These are phyloP conservation scores for Setipinna tenuifilis DNA, from an alignment of 2,797 vertebrate species.

Conservation along the genomic window DNA sequence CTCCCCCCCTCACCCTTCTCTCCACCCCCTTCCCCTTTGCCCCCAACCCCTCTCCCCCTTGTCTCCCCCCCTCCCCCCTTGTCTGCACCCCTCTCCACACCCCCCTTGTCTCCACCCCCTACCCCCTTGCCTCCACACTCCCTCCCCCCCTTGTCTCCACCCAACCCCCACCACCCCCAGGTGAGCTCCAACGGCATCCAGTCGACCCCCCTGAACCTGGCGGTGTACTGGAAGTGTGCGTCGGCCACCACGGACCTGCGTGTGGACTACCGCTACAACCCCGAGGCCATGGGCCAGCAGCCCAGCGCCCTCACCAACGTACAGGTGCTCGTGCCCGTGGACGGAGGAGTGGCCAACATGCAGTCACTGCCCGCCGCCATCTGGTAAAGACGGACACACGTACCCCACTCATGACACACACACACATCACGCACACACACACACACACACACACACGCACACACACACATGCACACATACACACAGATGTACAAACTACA, in stretches of 20 bases:
- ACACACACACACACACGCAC: neutral
- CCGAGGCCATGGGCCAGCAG: conserved; percentile 85
- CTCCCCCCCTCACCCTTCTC: too few relatives aligned
- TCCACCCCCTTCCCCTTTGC: too few relatives aligned
- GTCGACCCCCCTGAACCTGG: conserved; percentile 94
- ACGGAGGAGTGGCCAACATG: conserved; percentile 90
- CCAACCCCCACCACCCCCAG: too few relatives aligned
- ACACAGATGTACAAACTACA: too few relatives aligned
- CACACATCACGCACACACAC: neutral
- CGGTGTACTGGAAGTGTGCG: conserved; percentile 95
- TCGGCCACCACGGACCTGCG: conserved; percentile 88
- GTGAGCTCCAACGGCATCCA: conserved; percentile 94
- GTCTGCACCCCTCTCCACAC: too few relatives aligned
- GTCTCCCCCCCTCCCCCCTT: too few relatives aligned
- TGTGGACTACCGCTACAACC: conserved; percentile 96
- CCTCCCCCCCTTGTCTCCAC: neutral
- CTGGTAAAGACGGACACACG: conserved; percentile 78
- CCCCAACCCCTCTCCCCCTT: too few relatives aligned
- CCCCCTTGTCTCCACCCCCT: neutral
- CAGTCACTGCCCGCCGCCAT: conserved; percentile 90
- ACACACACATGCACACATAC: too few relatives aligned
- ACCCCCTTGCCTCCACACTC: too few relatives aligned
- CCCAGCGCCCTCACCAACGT: conserved; percentile 84
- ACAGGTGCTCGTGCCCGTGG: conserved; percentile 91
- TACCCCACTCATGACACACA: too few relatives aligned